Evolutionary conservation across 2,888 invertebrate genomes (phyloP).

Genomic region (Leistus spinibarbis): DNA sequence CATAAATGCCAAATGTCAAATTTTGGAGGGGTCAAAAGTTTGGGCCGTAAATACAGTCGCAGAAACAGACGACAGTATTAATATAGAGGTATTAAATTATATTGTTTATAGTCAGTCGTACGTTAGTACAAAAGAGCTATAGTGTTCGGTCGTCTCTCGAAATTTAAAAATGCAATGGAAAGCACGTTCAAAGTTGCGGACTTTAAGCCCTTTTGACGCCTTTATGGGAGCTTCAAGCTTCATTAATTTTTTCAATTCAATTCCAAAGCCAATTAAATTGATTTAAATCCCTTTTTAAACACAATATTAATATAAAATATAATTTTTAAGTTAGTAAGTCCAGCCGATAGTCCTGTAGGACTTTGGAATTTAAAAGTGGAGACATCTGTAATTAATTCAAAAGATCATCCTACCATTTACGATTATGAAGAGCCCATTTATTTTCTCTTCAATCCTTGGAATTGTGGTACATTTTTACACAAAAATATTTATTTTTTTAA

Average conservation of each 20-base stretch:
- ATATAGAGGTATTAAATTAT: slow-evolving; percentile 53
- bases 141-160: background rate
- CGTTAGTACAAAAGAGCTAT: no score
- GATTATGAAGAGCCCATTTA: slow-evolving; percentile 72
- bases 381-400: slow-evolving; percentile 59
- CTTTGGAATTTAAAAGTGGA: slow-evolving; percentile 70
- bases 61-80: slow-evolving; percentile 51
- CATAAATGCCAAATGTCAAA: slow-evolving; percentile 45
- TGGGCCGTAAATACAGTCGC: slow-evolving; percentile 53
- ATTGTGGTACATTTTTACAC: slow-evolving; percentile 68
- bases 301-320: no score
- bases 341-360: slow-evolving; percentile 69
- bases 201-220: no score
- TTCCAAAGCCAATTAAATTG: no score
- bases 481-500: background rate
- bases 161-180: no score
- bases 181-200: no score
- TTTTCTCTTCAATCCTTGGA: slow-evolving; percentile 84
- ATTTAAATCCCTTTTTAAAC: no score
- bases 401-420: slow-evolving; percentile 57
- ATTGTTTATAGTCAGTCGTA: no score
- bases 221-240: no score
- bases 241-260: no score
- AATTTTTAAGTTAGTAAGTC: slow-evolving; percentile 67
- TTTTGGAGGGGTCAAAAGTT: slow-evolving; percentile 46